Conservation (phyloP, 2,113 vertebrate genomes). For the Apodemus sylvaticus region DNA sequence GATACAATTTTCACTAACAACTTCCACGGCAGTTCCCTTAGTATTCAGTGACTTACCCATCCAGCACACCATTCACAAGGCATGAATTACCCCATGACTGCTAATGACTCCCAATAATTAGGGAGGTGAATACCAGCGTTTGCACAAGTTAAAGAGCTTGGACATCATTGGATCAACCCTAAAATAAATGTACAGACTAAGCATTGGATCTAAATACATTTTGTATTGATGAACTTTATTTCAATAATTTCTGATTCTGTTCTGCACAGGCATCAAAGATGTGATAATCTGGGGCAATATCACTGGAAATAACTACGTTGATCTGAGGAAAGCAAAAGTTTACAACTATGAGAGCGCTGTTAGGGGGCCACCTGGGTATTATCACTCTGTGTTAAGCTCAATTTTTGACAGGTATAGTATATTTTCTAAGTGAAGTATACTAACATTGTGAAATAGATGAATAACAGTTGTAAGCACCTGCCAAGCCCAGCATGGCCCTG, state of each 20-base stretch:
- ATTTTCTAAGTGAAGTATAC: slow-evolving; percentile 38
- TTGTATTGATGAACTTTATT: slow-evolving; percentile 15
- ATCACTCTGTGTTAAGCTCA: slow-evolving; percentile 83
- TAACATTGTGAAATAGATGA: neutral
- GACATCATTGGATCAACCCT: neutral
- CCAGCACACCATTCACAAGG: neutral
- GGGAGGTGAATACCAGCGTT: no score
- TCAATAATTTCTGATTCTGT: slow-evolving; percentile 49
- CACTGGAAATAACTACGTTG: slow-evolving; percentile 89
- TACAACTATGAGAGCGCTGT: slow-evolving; percentile 88
- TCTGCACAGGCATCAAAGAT: slow-evolving; percentile 88
- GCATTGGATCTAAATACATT: neutral
- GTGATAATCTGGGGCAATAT: slow-evolving; percentile 96
- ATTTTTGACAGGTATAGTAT: slow-evolving; percentile 89
- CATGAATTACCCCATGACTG: no score
- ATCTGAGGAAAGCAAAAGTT: slow-evolving; percentile 91
- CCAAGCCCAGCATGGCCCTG: no score
- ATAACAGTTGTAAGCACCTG: neutral
- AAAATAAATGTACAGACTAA: neutral
- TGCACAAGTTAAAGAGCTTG: neutral
- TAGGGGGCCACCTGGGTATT: slow-evolving; percentile 88
- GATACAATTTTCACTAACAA: neutral
- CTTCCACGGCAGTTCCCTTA: neutral
- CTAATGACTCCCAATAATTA: neutral
- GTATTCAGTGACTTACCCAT: neutral